phyloP scores from a whole-genome alignment of 2,113 vertebrate species.

The Corythornis cristatus region DNA sequence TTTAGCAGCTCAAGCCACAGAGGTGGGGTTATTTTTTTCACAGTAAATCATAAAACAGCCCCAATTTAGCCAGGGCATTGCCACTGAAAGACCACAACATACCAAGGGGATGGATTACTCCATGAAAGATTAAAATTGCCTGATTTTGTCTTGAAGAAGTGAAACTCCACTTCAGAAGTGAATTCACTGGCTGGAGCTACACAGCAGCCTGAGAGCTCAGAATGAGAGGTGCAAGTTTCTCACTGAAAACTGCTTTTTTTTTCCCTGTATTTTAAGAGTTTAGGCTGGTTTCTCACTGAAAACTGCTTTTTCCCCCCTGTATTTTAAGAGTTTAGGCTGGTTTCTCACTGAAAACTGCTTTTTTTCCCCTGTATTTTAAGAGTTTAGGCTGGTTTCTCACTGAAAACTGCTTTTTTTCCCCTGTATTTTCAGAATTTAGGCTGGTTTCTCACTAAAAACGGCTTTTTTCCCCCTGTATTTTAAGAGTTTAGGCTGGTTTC shows the following conservation, averaged over 20 bases:
- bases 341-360: background rate
- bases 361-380: background rate
- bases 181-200: background rate
- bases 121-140: background rate
- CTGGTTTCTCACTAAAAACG: background rate
- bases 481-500: background rate
- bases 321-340: background rate
- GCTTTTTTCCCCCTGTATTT: background rate
- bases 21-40: background rate
- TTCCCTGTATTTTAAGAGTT: background rate
- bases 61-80: background rate
- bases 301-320: no score
- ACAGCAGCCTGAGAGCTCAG: background rate
- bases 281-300: background rate
- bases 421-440: no score
- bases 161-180: background rate
- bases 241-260: background rate
- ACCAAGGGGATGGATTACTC: background rate
- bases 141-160: background rate
- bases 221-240: rapidly evolving
- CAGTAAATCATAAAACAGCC: background rate
- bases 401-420: background rate
- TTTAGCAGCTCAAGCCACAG: background rate
- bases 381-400: background rate
- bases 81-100: background rate